These are phyloP conservation scores for Tigriopus californicus DNA, from an alignment of 2,888 invertebrate genomes.

Conservation along the genomic window DNA sequence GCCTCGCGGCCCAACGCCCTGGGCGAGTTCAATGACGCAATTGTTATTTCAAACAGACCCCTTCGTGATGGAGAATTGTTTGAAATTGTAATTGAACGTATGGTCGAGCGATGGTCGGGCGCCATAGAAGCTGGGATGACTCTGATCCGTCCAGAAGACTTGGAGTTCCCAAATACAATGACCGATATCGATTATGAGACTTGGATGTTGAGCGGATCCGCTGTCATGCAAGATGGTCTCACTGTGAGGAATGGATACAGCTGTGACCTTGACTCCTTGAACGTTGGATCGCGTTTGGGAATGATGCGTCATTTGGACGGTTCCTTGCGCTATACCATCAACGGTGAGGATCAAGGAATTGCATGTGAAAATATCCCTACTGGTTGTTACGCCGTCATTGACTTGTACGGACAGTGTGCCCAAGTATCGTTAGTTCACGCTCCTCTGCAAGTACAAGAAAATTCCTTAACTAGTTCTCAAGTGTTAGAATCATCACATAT, in stretches of 20 bases:
- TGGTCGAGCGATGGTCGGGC: slow-evolving; percentile 38
- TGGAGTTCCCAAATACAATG: slow-evolving; percentile 70
- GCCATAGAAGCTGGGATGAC: slow-evolving; percentile 45
- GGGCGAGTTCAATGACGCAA: slow-evolving; percentile 84
- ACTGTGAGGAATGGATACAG: slow-evolving; percentile 65
- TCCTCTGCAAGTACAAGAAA: slow-evolving; percentile 20
- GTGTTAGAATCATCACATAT: slow-evolving; percentile 22
- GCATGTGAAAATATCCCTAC: slow-evolving; percentile 58
- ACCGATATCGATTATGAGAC: slow-evolving; percentile 79
- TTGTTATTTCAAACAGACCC: slow-evolving; percentile 72
- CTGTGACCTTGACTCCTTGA: slow-evolving; percentile 62
- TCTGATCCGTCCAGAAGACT: slow-evolving; percentile 68
- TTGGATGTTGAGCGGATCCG: slow-evolving; percentile 76
- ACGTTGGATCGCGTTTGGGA: slow-evolving; percentile 56
- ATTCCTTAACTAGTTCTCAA: slow-evolving; percentile 23
- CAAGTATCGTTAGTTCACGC: slow-evolving; percentile 43
- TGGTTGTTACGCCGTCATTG: slow-evolving; percentile 71
- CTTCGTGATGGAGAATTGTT: slow-evolving; percentile 76
- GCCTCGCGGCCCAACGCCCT: slow-evolving; percentile 68
- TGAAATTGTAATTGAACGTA: slow-evolving; percentile 59
- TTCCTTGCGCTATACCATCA: slow-evolving; percentile 62
- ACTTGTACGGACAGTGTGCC: slow-evolving; percentile 82
- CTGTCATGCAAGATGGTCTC: slow-evolving; percentile 69
- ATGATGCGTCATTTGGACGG: slow-evolving; percentile 72
- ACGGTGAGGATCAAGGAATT: slow-evolving; percentile 66